Conservation (phyloP, 2,113 vertebrate species). For the Mobula hypostoma region DNA sequence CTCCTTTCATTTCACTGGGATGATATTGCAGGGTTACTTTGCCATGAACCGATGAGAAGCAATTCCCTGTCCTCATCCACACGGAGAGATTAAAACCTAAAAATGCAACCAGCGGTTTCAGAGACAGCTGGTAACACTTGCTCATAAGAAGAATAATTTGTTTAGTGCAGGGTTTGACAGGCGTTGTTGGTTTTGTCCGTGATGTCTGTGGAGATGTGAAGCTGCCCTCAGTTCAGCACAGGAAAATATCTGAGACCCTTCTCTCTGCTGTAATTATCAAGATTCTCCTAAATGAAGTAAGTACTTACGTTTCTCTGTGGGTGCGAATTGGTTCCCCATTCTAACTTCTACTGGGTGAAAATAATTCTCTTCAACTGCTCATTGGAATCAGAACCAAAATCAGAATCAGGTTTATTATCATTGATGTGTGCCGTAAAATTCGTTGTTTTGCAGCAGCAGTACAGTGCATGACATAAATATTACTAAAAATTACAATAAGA, state of each 20-base stretch:
- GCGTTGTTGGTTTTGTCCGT: neutral
- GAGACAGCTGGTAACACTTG: neutral
- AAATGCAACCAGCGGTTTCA: neutral
- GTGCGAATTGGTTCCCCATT: neutral
- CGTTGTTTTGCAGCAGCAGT: too few relatives aligned
- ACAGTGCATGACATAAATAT: too few relatives aligned
- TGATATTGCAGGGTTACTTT: neutral
- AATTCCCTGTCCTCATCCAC: neutral
- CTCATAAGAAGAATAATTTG: neutral
- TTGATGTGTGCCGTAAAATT: too few relatives aligned
- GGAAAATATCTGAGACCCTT: neutral
- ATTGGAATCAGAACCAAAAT: too few relatives aligned
- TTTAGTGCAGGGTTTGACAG: neutral
- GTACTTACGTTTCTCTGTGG: neutral
- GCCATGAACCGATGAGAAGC: neutral
- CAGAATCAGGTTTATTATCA: too few relatives aligned
- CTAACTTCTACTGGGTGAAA: neutral
- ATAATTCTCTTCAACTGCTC: too few relatives aligned
- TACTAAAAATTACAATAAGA: too few relatives aligned
- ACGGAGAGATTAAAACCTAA: neutral
- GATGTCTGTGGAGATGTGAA: neutral
- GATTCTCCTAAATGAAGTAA: neutral
- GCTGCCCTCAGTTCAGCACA: neutral
- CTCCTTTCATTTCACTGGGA: neutral
- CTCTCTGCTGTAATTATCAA: neutral